Evolutionary conservation across 2,113 vertebrate species (phyloP), one percentile per base, ranked within the genome.

Genomic region (Aspiorhynchus laticeps): DNA sequence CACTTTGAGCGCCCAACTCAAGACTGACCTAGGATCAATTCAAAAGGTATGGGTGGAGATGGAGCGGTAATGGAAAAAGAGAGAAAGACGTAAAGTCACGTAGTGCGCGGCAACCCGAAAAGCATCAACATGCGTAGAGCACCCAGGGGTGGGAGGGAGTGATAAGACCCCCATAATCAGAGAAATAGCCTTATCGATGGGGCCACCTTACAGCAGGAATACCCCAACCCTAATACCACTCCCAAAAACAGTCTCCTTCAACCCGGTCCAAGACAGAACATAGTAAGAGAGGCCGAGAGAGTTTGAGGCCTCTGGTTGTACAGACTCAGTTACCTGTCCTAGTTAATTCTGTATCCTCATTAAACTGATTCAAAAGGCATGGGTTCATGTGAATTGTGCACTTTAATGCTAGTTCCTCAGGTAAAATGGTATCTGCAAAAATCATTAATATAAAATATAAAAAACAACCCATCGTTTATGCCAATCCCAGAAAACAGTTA

Each of bases 131-230:
- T 89, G 88, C 88, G 87, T 90, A 43, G 14, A 76, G 92, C 86
- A 91, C 36, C 67, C 41, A 15, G 75, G 86, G 81, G 87, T 87
- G 75, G 10, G 43, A 80, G 33, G 67, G 53, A 69, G 56, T 88
- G 94, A 95, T 95, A 94, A 94, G 92, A 48, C 90, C 84, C 31
- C 46, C 76, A 75, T 85, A 71, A 85, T 89, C 85, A 87, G 90
- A 90, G 80, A 88, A 89, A 87, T 85, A 85, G 89, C 80, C 56
- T 90, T 94, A 96, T 96, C 94, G 76, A 89, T 5, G 14, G 17
- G 19, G 89, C 90, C 94, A 96, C 92, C 92, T 95, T 94, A 92
- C 86, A 10, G 43, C 48, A 85, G 95, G 95, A 93, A 93, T 95
- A 94, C 91, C 94, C 95, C 94, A 93, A 73, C 93, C 93, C 93